Evolutionary conservation across 2,113 vertebrate genomes (phyloP).

Genomic region (Labrus mixtus): DNA sequence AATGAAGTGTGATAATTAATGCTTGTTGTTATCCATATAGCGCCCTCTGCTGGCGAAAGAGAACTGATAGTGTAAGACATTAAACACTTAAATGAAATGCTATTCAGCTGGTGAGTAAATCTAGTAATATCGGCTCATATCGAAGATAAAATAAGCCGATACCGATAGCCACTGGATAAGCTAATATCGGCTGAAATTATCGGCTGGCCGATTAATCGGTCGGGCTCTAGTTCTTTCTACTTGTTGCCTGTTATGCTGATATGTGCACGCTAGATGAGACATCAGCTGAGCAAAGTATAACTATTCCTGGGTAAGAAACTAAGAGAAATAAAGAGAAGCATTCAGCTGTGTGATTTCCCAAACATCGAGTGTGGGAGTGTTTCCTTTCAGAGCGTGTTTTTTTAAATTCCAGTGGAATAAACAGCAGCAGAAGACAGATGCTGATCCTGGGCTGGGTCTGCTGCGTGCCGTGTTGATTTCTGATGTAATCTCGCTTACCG

Average conservation of each 20-base stretch:
- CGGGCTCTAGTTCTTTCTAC: not conserved
- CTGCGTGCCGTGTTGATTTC: slow-evolving; percentile 15
- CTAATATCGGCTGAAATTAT: too few relatives aligned
- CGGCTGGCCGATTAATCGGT: too few relatives aligned
- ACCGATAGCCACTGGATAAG: too few relatives aligned
- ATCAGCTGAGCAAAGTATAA: not conserved
- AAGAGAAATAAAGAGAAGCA: not conserved
- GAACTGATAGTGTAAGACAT: too few relatives aligned
- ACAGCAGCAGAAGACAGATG: slow-evolving; percentile 15
- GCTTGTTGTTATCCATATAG: too few relatives aligned
- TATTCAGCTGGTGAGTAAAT: too few relatives aligned
- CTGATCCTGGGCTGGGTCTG: slow-evolving; percentile 6
- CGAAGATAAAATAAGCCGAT: too few relatives aligned
- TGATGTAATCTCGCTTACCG: slow-evolving; percentile 40
- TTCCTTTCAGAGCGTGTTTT: slow-evolving; percentile 7
- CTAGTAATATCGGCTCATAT: too few relatives aligned
- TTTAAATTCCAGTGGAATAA: not conserved
- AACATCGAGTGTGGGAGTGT: not conserved
- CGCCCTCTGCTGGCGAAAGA: too few relatives aligned
- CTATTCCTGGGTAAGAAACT: not conserved
- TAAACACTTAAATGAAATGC: too few relatives aligned
- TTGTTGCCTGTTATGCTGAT: slow-evolving; percentile 7
- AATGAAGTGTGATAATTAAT: too few relatives aligned
- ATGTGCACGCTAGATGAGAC: not conserved
- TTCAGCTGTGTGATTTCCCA: not conserved